Percentiles rank a stretch among this genome's conserved stretches.
Conservation (phyloP, 2,113 vertebrate species). For the Hypomesus transpacificus region DNA sequence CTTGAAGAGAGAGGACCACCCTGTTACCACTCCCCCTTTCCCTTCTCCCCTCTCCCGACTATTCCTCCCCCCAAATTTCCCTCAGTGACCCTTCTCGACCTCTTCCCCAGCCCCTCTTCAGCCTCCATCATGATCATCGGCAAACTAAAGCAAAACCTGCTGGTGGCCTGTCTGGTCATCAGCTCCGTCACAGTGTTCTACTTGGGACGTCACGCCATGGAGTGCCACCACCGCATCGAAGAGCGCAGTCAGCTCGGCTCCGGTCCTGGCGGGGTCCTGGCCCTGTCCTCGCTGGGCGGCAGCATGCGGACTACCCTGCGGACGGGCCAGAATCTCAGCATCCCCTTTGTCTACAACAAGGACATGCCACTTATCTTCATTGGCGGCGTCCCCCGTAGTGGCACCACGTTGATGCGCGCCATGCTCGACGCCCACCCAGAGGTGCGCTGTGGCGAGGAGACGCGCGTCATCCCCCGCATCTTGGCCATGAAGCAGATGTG, state of each 20-base stretch:
- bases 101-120: conserved; percentile 19
- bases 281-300: conserved; percentile 61
- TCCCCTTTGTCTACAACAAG: conserved; percentile 84
- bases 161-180: conserved; percentile 91
- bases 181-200: conserved; percentile 94
- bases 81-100: conserved; percentile 13
- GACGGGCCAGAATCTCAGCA: conserved; percentile 64
- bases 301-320: conserved; percentile 62
- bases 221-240: conserved; percentile 91
- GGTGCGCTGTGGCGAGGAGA: conserved; percentile 92
- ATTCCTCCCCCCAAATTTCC: neutral
- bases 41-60: neutral
- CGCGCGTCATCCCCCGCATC: conserved; percentile 91
- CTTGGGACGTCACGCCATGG: conserved; percentile 92
- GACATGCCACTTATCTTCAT: conserved; percentile 97
- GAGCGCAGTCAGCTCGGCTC: conserved; percentile 70
- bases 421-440: conserved; percentile 96
- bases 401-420: conserved; percentile 94
- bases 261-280: conserved; percentile 33
- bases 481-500: conserved; percentile 98
- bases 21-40: neutral
- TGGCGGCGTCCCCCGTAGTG: conserved; percentile 91
- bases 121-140: conserved; percentile 78
- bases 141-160: conserved; percentile 93
- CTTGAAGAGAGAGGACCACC: conserved; percentile 58